phyloP scores from a whole-genome alignment of 2,797 vertebrate species.

The Heteromormyrus szaboi region DNA sequence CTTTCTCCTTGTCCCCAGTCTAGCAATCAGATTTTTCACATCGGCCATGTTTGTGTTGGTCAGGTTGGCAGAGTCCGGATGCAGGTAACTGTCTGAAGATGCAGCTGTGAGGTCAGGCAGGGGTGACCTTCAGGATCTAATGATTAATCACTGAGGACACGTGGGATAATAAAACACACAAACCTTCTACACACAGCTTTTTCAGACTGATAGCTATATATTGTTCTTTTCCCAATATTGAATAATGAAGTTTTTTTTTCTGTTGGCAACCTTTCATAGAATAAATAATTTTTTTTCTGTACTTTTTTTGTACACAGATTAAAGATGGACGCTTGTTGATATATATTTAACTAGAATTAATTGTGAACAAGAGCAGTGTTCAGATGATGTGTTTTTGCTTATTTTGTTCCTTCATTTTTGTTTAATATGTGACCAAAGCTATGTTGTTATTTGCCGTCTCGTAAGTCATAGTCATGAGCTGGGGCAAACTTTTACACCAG shows the following conservation, averaged over 20 bases:
- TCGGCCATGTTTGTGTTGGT: conserved; percentile 2
- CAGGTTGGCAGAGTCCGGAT: conserved; percentile 59
- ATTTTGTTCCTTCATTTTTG: neutral
- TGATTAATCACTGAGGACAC: conserved; percentile 34
- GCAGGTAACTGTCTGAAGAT: conserved; percentile 55
- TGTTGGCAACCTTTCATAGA: neutral
- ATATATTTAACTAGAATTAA: conserved; percentile 17
- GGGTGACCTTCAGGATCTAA: conserved; percentile 26
- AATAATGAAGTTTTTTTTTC: neutral
- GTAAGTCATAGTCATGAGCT: neutral
- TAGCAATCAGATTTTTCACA: neutral
- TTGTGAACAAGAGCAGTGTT: neutral
- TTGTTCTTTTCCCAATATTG: neutral
- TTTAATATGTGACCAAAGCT: neutral
- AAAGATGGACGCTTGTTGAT: neutral
- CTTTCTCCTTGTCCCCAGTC: neutral
- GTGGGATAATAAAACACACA: conserved; percentile 30
- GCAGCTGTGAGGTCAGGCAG: conserved; percentile 55
- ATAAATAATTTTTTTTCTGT: neutral
- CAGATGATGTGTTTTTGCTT: neutral
- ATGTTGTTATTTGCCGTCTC: neutral
- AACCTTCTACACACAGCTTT: neutral
- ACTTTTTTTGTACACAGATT: neutral
- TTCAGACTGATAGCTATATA: neutral
- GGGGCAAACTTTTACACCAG: neutral